Evolutionary conservation across 2,888 invertebrate species (phyloP).

Genomic region (Drosophila paracracens): DNA sequence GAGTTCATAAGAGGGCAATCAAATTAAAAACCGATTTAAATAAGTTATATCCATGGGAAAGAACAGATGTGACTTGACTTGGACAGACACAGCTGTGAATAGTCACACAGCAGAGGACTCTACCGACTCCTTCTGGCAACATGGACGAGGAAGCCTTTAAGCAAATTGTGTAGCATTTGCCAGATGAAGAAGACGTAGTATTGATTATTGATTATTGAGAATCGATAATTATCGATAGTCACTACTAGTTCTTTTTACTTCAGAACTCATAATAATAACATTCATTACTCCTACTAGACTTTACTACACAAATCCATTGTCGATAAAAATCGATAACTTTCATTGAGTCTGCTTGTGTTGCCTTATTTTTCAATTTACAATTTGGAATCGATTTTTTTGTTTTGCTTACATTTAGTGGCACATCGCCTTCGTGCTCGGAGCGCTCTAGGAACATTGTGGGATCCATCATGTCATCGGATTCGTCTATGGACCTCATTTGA

Average conservation of each 20-base stretch:
- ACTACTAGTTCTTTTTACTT: background rate
- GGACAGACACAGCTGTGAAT: too few relatives aligned
- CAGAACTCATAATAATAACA: background rate
- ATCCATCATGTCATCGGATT: conserved; percentile 84
- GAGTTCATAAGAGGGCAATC: background rate
- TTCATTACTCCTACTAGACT: background rate
- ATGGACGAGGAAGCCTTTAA: background rate
- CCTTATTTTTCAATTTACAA: background rate
- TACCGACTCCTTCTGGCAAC: background rate
- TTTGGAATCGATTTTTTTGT: background rate
- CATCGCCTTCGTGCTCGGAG: conserved; percentile 82
- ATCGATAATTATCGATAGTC: background rate
- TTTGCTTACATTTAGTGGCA: conserved; percentile 74
- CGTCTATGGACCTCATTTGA: conserved; percentile 78
- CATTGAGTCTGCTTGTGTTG: background rate
- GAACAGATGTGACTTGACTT: too few relatives aligned
- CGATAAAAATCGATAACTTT: background rate
- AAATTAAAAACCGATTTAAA: background rate
- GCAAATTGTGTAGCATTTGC: too few relatives aligned
- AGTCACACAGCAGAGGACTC: background rate
- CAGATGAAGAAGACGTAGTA: background rate
- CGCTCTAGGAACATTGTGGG: conserved; percentile 84
- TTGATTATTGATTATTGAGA: background rate
- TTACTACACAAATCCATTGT: background rate
- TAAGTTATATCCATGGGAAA: background rate